Conservation (phyloP, 2,113 vertebrate species). For the Caretta caretta region DNA sequence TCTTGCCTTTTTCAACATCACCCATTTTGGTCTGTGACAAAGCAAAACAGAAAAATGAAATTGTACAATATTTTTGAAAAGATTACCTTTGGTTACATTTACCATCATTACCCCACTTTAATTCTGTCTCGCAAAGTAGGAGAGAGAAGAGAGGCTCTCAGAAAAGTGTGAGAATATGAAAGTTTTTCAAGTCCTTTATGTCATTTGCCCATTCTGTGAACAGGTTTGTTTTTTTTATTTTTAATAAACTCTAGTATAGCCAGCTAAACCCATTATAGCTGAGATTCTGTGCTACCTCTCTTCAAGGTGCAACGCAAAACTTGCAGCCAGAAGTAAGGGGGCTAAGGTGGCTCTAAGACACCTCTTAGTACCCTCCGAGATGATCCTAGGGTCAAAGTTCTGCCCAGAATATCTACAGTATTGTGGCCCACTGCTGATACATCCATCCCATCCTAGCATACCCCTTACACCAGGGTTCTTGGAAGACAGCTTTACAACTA, state of each 20-base stretch:
- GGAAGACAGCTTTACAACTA: fast-evolving
- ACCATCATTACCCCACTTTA: neutral
- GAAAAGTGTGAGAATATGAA: neutral
- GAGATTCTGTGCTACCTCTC: neutral
- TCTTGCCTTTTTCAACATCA: slow-evolving; percentile 82
- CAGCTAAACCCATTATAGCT: neutral
- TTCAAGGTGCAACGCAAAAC: neutral
- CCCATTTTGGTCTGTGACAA: slow-evolving; percentile 71
- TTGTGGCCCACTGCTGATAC: neutral
- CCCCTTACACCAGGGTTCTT: neutral
- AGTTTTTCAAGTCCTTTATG: neutral
- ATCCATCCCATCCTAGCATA: neutral
- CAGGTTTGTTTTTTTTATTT: neutral
- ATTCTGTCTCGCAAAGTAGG: neutral
- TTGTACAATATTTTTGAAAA: neutral
- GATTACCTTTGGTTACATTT: neutral
- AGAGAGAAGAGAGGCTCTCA: neutral
- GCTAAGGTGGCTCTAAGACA: neutral
- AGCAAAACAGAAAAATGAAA: neutral
- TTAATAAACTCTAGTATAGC: neutral
- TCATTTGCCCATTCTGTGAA: neutral
- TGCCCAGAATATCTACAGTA: neutral
- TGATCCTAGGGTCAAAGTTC: fast-evolving
- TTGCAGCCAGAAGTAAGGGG: neutral
- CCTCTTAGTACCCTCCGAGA: neutral